phyloP scores from a whole-genome alignment of 2,888 invertebrate genomes.

The Caenorhabditis panamensis region DNA sequence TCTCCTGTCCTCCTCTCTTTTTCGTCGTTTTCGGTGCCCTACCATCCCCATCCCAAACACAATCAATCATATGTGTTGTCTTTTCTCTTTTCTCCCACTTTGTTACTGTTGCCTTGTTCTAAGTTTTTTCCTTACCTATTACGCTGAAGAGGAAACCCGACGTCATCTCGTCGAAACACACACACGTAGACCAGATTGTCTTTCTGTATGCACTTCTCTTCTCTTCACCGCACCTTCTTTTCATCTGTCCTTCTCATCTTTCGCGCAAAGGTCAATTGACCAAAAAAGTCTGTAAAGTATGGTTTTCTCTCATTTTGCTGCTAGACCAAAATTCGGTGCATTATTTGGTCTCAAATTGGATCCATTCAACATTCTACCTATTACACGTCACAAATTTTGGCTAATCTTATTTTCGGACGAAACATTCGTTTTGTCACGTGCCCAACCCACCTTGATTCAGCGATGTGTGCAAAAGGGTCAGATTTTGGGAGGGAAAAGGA shows the following conservation, averaged over 20 bases:
- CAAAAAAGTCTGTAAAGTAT: background rate
- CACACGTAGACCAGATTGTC: background rate
- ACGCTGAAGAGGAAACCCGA: background rate
- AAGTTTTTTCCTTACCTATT: background rate
- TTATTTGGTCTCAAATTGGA: too few relatives aligned
- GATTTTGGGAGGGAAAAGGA: too few relatives aligned
- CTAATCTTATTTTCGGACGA: background rate
- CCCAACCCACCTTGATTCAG: too few relatives aligned
- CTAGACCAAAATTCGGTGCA: too few relatives aligned
- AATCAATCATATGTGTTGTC: constrained; percentile 16
- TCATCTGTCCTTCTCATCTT: background rate
- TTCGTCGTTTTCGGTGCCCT: constrained; percentile 9
- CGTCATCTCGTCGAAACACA: background rate
- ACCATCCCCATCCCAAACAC: constrained; percentile 17
- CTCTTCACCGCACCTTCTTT: background rate
- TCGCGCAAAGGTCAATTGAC: constrained; percentile 1
- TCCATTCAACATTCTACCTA: too few relatives aligned
- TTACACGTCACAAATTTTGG: background rate
- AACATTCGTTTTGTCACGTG: constrained; percentile 2
- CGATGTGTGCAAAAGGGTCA: constrained; percentile 4
- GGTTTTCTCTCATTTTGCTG: too few relatives aligned
- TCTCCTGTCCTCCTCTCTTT: constrained; percentile 12
- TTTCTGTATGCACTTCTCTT: background rate
- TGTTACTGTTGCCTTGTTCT: constrained; percentile 1
- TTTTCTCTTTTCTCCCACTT: constrained; percentile 10